A percentile compares a stretch with the other conserved stretches of the same genome.
Conservation (phyloP, 2,113 vertebrate species). For the Tenrec ecaudatus region DNA sequence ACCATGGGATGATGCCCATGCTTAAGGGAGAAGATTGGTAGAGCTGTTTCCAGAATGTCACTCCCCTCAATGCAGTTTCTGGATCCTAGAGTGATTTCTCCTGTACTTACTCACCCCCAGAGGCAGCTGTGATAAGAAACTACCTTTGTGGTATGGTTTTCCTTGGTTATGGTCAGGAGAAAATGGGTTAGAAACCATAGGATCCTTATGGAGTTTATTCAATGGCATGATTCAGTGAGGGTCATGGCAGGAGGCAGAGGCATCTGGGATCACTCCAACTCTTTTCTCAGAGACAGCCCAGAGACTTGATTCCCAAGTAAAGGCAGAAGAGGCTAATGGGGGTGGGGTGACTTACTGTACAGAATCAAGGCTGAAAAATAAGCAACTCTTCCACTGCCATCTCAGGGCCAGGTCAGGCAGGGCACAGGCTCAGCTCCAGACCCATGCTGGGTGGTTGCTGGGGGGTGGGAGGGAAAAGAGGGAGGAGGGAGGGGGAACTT, state of each 20-base stretch:
- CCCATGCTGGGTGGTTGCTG: conserved; percentile 52
- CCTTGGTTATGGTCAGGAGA: neutral
- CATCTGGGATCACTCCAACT: neutral
- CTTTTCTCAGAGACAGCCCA: conserved; percentile 24
- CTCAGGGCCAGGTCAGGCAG: conserved; percentile 42
- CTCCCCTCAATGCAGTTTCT: neutral
- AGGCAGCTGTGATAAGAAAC: neutral
- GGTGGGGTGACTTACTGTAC: neutral
- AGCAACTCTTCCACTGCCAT: conserved; percentile 3
- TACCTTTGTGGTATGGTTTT: neutral
- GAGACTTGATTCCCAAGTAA: neutral
- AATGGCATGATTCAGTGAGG: neutral
- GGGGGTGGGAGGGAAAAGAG: neutral
- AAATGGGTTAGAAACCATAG: neutral
- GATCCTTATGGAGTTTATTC: neutral
- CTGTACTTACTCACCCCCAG: neutral
- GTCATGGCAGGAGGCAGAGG: neutral
- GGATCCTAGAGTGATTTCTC: neutral
- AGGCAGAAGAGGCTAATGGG: neutral
- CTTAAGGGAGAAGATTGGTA: neutral
- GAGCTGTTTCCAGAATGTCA: neutral
- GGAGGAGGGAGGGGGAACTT: conserved; percentile 56
- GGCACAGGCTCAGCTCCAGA: conserved; percentile 3
- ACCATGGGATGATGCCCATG: neutral
- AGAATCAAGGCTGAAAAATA: conserved; percentile 20